Conservation (phyloP, 30 jellyfish, hydroid and myxozoan genomes). For the Sanderia malayensis region DNA sequence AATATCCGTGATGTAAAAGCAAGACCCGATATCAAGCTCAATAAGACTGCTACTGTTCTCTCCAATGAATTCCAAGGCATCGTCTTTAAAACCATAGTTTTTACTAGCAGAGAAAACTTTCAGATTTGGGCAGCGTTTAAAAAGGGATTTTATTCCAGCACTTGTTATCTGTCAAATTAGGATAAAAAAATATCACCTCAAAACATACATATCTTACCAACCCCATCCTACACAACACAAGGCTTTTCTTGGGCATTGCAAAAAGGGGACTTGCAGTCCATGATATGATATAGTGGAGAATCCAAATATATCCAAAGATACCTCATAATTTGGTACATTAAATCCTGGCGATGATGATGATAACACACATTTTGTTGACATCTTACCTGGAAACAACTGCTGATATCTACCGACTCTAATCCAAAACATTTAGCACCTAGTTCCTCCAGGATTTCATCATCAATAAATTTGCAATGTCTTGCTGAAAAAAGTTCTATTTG, state of each 20-base stretch:
- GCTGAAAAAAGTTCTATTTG: slow-evolving; percentile 30
- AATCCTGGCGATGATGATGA: too few species aligned
- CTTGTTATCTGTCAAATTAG: slow-evolving; percentile 59
- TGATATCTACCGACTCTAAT: slow-evolving; percentile 21
- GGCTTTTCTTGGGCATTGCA: too few species aligned
- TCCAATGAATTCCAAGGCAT: slow-evolving; percentile 46
- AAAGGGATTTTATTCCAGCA: slow-evolving; percentile 31
- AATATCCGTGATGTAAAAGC: slow-evolving; percentile 37
- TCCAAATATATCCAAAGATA: too few species aligned
- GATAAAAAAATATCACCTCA: too few species aligned
- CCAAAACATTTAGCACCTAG: slow-evolving; percentile 30
- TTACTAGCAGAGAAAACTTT: slow-evolving; percentile 27
- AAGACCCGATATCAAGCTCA: slow-evolving; percentile 54
- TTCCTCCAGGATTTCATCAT: slow-evolving; percentile 49
- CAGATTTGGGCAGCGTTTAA: slow-evolving; percentile 20
- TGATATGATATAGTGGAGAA: too few species aligned
- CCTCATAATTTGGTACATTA: too few species aligned
- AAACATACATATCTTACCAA: too few species aligned
- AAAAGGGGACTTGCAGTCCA: too few species aligned
- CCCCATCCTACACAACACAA: too few species aligned
- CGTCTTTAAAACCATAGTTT: slow-evolving; percentile 58
- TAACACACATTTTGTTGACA: too few species aligned
- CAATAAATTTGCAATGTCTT: slow-evolving; percentile 52
- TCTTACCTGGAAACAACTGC: slow-evolving; percentile 56
- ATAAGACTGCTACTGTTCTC: slow-evolving; percentile 6